Base-by-base conservation (phyloP, 1,140 invertebrate species). In the Aphelenchoides besseyi region DNA sequence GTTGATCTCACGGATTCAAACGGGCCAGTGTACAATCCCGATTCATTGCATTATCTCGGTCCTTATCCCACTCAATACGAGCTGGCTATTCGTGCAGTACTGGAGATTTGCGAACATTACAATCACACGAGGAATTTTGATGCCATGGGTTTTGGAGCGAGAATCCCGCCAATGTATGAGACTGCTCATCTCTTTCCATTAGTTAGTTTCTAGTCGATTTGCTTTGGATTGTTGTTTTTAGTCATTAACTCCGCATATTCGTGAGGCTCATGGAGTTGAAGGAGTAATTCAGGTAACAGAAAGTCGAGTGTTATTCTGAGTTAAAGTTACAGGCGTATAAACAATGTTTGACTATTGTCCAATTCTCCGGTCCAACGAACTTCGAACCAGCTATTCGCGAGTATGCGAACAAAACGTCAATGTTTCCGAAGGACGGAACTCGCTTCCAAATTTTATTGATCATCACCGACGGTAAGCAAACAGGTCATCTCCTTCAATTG, bases 1-100 rank as follows among this genome's bases (percentile, higher is more conserved):
- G 87, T 91, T 69, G 90, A 91, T 82, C 90, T 91, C 79, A 90
- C 90, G 18, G 89, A 88, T 16, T 90, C 89, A 16, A 90, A 90
- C 85, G 89, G 89, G 9, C 86, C 89, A 76, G 88, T 89, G 2
- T 82, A 85, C 41, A 79, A 85, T 18, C 86, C 88, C 0, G 78
- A 84, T 5, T 89, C 89, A 0, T 85, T 90, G 5, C 89, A 90
- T 81, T 88, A 87, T 79, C 85, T 88, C 26, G 85, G 85, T 74
- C 71, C 76, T 66, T 48, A 16, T 23, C 82, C 84, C 2, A 90
- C 89, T 84, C 86, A 88, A 68, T 90, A 90, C 76, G 86, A 88
- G 26, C 3, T 70, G 53, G 52, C 89, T 28, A 85, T 90, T 8
- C 77, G 81, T 59, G 83, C 88, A 62, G 88, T 90, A 0, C 89